phyloP scores from a whole-genome alignment of 2,113 vertebrate species.

The Corythornis madagascariensis region DNA sequence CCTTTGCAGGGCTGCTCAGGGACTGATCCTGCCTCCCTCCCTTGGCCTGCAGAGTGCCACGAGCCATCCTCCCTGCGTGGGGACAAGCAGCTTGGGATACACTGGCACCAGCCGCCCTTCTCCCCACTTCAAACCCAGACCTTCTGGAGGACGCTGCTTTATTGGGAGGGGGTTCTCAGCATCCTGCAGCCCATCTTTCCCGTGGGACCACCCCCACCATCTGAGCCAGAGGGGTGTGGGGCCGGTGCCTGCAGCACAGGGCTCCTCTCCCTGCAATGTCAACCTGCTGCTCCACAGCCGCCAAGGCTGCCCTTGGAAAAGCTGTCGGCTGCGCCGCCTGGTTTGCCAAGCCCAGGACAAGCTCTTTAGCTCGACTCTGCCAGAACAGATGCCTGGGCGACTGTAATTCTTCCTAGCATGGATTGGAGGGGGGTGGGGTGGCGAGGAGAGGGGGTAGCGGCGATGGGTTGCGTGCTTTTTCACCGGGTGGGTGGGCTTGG shows the following conservation, averaged over 20 bases:
- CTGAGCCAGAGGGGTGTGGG: background rate
- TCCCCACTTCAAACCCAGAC: background rate
- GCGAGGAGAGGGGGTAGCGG: too few species aligned
- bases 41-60: accelerated
- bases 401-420: conserved; percentile 48
- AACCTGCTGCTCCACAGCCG: conserved; percentile 50
- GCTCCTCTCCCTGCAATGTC: conserved; percentile 56
- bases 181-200: background rate
- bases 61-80: accelerated
- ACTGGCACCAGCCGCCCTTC: background rate
- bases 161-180: background rate
- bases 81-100: background rate
- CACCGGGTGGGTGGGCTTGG: too few species aligned
- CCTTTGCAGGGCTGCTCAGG: background rate
- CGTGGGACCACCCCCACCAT: background rate
- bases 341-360: conserved; percentile 66
- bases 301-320: conserved; percentile 65
- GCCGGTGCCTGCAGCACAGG: background rate
- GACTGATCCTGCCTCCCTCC: background rate
- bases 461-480: too few species aligned
- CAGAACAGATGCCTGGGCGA: conserved; percentile 61
- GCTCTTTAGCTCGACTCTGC: conserved; percentile 55
- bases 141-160: background rate
- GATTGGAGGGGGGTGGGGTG: background rate
- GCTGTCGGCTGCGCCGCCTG: conserved; percentile 38